Percentiles rank a stretch among this genome's conserved stretches.
Conservation (phyloP, 2,113 vertebrate genomes). For the Chaetorhynchus papuensis region DNA sequence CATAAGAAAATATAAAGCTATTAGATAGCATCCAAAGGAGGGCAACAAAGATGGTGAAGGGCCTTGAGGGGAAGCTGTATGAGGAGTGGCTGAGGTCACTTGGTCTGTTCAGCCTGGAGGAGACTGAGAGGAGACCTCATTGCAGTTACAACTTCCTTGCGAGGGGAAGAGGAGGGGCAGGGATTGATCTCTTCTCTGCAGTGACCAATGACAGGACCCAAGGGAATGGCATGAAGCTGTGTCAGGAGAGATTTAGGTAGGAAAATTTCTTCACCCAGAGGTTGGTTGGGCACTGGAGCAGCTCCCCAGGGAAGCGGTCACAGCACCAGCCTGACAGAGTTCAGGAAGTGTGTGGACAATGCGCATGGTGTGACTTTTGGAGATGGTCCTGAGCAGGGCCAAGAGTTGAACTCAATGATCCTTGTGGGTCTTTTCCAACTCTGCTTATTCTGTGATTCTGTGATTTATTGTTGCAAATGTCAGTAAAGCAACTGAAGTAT, state of each 20-base stretch:
- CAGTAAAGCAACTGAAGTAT: background rate
- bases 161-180: background rate
- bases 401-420: background rate
- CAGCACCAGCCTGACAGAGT: background rate
- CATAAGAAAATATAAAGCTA: background rate
- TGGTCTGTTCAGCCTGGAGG: background rate
- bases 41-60: background rate
- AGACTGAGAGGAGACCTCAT: background rate
- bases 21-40: background rate
- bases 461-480: background rate
- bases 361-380: background rate
- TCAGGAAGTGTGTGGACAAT: background rate
- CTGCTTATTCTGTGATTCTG: background rate
- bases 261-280: background rate
- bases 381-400: background rate
- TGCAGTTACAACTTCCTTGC: background rate
- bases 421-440: background rate
- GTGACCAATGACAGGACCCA: background rate
- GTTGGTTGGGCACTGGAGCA: background rate
- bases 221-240: background rate
- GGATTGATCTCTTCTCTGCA: background rate
- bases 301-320: background rate
- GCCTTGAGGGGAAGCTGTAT: accelerated
- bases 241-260: background rate
- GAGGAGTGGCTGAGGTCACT: background rate